Percentiles rank a stretch among this genome's conserved stretches.
Evolutionary conservation across 1,140 invertebrate species (phyloP).

Genomic region (Anoplolepis gracilipes): DNA sequence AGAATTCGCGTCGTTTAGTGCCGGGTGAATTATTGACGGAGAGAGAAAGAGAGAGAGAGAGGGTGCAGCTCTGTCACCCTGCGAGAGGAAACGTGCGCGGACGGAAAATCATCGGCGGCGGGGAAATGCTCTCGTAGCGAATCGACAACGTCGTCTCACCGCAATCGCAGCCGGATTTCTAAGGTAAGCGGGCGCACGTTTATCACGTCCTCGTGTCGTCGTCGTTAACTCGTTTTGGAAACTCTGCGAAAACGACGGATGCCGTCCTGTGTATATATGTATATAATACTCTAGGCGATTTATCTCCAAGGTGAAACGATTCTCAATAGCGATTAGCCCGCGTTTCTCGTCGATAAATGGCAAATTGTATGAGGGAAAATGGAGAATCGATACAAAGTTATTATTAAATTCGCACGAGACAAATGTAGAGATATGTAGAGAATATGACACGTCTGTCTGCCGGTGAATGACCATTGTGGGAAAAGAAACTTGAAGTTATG

Average conservation of each 20-base stretch:
- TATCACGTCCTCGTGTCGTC: neutral
- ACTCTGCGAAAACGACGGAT: neutral
- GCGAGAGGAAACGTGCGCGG: neutral
- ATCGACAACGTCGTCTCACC: slow-evolving; percentile 74
- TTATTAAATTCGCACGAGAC: neutral
- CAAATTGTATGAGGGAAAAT: neutral
- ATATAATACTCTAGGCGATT: neutral
- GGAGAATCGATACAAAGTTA: neutral
- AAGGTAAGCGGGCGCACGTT: slow-evolving; percentile 68
- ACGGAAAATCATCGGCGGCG: slow-evolving; percentile 30
- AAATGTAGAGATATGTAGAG: neutral
- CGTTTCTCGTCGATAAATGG: neutral
- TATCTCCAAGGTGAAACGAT: neutral
- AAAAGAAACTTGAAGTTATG: neutral
- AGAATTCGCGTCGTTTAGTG: neutral
- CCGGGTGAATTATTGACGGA: neutral
- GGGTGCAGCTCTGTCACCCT: neutral
- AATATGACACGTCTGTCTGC: neutral
- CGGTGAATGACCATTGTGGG: neutral
- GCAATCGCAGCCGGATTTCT: slow-evolving; percentile 72
- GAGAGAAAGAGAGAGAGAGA: too few species aligned
- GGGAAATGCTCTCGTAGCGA: slow-evolving; percentile 76
- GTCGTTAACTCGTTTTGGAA: neutral
- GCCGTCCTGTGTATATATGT: too few species aligned
- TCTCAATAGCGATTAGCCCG: neutral